phyloP scores from a whole-genome alignment of 2,888 invertebrate species.

The Phymatocera aterrima region DNA sequence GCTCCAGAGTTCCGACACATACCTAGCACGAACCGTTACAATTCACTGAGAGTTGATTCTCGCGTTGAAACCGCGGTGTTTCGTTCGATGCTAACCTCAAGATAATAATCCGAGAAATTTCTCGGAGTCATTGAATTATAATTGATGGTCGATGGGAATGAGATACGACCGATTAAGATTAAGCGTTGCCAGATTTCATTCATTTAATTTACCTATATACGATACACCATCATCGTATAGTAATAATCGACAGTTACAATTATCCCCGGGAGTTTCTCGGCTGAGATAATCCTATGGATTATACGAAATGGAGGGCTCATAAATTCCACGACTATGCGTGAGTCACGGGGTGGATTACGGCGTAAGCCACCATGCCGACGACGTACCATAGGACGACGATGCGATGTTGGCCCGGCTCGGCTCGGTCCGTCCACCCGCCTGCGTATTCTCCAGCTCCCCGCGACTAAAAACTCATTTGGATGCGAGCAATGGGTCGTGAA shows the following conservation, averaged over 20 bases:
- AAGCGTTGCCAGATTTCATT: neutral
- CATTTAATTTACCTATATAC: constrained; percentile 15
- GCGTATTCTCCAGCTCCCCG: neutral
- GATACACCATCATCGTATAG: neutral
- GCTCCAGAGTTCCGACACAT: neutral
- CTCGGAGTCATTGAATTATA: neutral
- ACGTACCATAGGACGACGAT: constrained; percentile 3
- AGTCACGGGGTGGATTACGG: constrained; percentile 57
- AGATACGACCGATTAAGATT: neutral
- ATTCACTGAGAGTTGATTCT: neutral
- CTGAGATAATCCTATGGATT: constrained; percentile 67
- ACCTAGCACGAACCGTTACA: neutral
- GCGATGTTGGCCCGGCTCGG: too few relatives aligned
- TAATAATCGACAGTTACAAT: constrained; percentile 44
- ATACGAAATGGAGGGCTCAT: constrained; percentile 61
- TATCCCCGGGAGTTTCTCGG: constrained; percentile 25
- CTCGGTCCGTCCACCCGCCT: neutral
- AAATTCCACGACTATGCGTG: constrained; percentile 63
- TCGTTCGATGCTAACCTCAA: too few relatives aligned
- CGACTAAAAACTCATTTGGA: constrained; percentile 59
- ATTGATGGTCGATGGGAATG: neutral
- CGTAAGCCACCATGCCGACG: constrained; percentile 38
- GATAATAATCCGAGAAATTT: neutral
- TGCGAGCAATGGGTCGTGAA: constrained; percentile 58
- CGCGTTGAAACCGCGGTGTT: neutral